A percentile compares a stretch with the other conserved stretches of the same genome.
Evolutionary conservation across 2,888 invertebrate species (phyloP).

Genomic region (Oxycera nigricornis): DNA sequence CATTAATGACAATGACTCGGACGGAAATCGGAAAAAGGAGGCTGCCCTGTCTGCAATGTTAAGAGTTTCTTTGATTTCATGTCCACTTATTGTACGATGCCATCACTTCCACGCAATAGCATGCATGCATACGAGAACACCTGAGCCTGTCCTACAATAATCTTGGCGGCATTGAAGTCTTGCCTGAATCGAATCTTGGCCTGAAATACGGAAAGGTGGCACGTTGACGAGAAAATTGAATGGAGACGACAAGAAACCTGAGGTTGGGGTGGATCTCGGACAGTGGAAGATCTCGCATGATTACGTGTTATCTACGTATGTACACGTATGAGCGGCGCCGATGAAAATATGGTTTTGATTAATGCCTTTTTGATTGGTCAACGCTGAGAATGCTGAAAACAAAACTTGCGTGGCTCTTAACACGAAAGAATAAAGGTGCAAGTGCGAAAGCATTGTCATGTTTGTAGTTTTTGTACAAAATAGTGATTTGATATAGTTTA

Average conservation of each 20-base stretch:
- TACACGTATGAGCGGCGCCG: background rate
- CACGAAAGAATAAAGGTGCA: too few relatives aligned
- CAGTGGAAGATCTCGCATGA: conserved; percentile 14
- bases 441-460: too few relatives aligned
- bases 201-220: background rate
- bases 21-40: conserved; percentile 33
- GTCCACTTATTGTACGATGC: conserved; percentile 7
- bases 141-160: background rate
- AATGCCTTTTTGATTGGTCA: conserved; percentile 37
- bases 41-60: conserved; percentile 15
- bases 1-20: conserved; percentile 33
- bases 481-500: too few relatives aligned
- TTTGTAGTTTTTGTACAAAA: too few relatives aligned
- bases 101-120: background rate
- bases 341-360: conserved; percentile 26
- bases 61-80: conserved; percentile 34
- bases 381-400: background rate
- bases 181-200: background rate
- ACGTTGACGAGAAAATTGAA: conserved; percentile 29
- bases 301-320: background rate
- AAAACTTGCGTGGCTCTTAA: conserved; percentile 2
- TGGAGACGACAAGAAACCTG: conserved; percentile 26
- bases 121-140: conserved; percentile 5
- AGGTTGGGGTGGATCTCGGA: conserved; percentile 12
- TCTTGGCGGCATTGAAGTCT: conserved; percentile 5